Evolutionary conservation across 1,140 invertebrate genomes (phyloP).

Genomic region (Tetragonula clypearis): DNA sequence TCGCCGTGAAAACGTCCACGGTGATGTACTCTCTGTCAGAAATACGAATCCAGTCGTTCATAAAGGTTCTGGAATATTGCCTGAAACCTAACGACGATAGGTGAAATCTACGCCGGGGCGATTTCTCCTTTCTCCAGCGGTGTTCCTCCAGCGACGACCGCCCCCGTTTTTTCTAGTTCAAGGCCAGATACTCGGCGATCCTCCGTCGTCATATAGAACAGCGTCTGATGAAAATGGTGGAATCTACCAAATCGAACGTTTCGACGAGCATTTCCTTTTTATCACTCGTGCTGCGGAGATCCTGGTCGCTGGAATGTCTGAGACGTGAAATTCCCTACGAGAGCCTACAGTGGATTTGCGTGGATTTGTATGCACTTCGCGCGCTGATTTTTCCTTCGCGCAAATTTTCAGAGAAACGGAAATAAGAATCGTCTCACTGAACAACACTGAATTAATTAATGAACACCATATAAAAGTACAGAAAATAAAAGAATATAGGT

Average conservation of each 20-base stretch:
- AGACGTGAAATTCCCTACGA: not conserved
- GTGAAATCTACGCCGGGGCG: constrained; percentile 28
- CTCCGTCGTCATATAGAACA: constrained; percentile 16
- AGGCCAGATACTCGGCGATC: not conserved
- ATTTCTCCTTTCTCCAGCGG: constrained; percentile 12
- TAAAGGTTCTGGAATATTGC: constrained; percentile 45
- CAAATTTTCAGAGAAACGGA: too few relatives aligned
- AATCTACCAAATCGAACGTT: constrained; percentile 21
- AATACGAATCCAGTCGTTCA: constrained; percentile 57
- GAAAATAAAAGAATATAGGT: too few relatives aligned
- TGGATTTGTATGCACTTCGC: too few relatives aligned
- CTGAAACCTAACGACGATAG: constrained; percentile 32
- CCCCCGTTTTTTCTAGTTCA: not conserved
- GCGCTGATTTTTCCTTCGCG: too few relatives aligned
- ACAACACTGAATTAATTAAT: too few relatives aligned
- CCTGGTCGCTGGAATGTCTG: not conserved
- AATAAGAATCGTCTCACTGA: too few relatives aligned
- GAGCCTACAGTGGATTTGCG: too few relatives aligned
- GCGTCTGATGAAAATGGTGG: constrained; percentile 40
- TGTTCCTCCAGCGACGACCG: too few relatives aligned
- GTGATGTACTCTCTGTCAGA: constrained; percentile 49
- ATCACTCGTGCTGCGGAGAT: not conserved
- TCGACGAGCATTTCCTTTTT: not conserved
- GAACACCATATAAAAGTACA: too few relatives aligned
- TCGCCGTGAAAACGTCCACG: constrained; percentile 43